Percentiles rank a stretch among this genome's conserved stretches.
Conservation (phyloP, 2,888 invertebrate genomes). For the Apodemia duryi region DNA sequence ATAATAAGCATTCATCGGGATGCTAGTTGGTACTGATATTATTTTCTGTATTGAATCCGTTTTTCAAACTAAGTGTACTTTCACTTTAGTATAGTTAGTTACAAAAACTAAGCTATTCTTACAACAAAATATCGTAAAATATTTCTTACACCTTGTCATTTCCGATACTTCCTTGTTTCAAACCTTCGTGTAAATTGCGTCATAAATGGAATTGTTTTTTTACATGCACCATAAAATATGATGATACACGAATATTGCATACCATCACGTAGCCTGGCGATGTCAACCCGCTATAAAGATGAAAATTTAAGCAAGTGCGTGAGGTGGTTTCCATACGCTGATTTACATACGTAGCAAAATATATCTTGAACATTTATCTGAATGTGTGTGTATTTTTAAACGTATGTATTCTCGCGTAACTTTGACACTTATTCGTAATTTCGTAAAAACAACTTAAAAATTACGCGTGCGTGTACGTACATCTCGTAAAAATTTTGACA, state of each 20-base stretch:
- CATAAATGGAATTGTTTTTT: background rate
- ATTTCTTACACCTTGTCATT: background rate
- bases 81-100: too few relatives aligned
- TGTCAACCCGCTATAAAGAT: conserved; percentile 8
- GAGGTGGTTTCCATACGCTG: background rate
- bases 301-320: conserved; percentile 12
- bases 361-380: background rate
- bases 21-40: too few relatives aligned
- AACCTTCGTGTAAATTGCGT: background rate
- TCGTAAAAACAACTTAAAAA: too few relatives aligned
- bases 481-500: too few relatives aligned
- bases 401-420: too few relatives aligned
- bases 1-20: too few relatives aligned
- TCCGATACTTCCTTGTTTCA: background rate
- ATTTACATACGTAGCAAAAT: background rate
- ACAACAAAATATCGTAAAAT: background rate
- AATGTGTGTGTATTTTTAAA: too few relatives aligned
- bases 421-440: too few relatives aligned
- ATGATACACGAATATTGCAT: conserved; percentile 5
- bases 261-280: background rate
- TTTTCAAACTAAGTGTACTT: too few relatives aligned
- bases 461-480: too few relatives aligned
- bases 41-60: too few relatives aligned
- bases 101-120: too few relatives aligned
- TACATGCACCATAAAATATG: conserved; percentile 7